These are phyloP conservation scores for Orthochromis indermauri DNA, from an alignment of 2,113 vertebrate species.

Conservation along the genomic window DNA sequence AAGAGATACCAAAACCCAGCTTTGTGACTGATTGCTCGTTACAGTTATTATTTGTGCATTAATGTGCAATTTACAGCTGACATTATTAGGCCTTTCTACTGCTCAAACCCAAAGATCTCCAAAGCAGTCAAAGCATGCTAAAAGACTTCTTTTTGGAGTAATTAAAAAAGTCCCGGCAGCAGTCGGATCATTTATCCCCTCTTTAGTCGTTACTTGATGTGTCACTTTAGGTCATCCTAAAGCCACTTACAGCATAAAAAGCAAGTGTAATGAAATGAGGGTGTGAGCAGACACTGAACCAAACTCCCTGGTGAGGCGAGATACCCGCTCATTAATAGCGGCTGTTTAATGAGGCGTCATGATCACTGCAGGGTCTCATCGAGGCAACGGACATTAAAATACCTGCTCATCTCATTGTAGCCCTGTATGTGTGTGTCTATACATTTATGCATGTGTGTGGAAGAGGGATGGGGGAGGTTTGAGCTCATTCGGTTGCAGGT, in stretches of 20 bases:
- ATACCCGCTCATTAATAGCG: neutral
- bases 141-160: neutral
- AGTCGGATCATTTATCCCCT: neutral
- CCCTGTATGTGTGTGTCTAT: neutral
- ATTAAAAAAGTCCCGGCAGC: neutral
- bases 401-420: neutral
- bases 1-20: neutral
- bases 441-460: neutral
- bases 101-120: neutral
- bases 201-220: neutral
- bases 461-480: neutral
- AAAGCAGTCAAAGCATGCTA: neutral
- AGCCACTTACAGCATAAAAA: neutral
- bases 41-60: neutral
- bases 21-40: neutral
- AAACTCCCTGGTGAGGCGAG: neutral
- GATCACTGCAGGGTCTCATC: neutral
- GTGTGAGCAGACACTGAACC: neutral
- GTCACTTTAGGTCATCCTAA: neutral
- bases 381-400: slow-evolving; percentile 9
- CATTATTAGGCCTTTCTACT: neutral
- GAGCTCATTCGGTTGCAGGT: neutral
- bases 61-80: neutral
- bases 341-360: slow-evolving; percentile 23
- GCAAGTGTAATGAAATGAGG: slow-evolving; percentile 10